These are phyloP conservation scores for Mercenaria mercenaria DNA, from an alignment of 1,140 invertebrate species.

Conservation along the genomic window DNA sequence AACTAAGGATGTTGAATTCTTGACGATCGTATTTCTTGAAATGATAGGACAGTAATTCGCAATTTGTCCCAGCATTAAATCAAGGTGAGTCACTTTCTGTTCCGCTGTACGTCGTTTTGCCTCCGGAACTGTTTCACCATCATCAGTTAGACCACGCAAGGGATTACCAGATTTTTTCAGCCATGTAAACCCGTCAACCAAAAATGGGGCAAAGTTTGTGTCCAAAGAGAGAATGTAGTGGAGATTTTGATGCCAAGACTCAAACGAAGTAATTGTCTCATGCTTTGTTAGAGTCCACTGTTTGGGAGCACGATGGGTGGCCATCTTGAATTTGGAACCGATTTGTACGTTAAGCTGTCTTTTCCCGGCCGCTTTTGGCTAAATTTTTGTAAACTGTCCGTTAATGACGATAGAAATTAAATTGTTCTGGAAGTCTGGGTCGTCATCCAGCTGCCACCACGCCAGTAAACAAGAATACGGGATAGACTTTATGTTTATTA, in stretches of 20 bases:
- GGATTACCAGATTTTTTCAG: conserved; percentile 21
- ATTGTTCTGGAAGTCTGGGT: too few species aligned
- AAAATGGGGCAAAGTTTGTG: conserved; percentile 63
- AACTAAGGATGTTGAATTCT: conserved; percentile 63
- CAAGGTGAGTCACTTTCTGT: conserved; percentile 59
- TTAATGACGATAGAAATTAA: too few species aligned
- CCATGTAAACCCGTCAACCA: conserved; percentile 47
- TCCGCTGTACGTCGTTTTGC: conserved; percentile 34
- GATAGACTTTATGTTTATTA: too few species aligned
- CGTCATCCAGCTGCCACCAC: too few species aligned
- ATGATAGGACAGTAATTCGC: conserved; percentile 71
- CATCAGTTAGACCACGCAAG: conserved; percentile 49
- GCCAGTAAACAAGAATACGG: too few species aligned
- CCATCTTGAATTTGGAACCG: neutral
- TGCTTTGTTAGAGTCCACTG: conserved; percentile 68
- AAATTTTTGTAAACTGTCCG: too few species aligned
- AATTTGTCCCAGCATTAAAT: conserved; percentile 70
- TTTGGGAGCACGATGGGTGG: conserved; percentile 51
- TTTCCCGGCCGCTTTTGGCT: too few species aligned
- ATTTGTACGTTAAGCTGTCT: too few species aligned
- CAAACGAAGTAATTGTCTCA: too few species aligned
- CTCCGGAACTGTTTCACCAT: conserved; percentile 35
- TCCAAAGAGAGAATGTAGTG: conserved; percentile 68
- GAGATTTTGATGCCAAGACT: conserved; percentile 61
- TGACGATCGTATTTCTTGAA: conserved; percentile 67